Evolutionary conservation across 30 jellyfish, hydroid and myxozoan species (phyloP).

Genomic region (Turritopsis dohrnii): DNA sequence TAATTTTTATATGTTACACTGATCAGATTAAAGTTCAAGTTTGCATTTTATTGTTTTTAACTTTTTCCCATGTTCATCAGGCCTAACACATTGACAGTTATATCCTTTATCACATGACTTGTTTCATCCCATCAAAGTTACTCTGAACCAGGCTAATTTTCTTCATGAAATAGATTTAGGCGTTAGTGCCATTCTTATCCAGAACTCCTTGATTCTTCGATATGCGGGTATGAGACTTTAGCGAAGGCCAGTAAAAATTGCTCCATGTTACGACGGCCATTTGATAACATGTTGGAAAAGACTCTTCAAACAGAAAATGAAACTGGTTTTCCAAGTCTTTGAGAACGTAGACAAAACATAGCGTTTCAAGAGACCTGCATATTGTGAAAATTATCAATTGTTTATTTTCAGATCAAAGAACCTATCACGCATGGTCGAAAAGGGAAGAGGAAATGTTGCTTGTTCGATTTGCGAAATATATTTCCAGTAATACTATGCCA

Average conservation of each 20-base stretch:
- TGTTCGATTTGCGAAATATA: constrained; percentile 15
- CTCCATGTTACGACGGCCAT: not conserved
- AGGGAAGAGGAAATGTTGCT: constrained; percentile 5
- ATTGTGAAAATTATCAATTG: not conserved
- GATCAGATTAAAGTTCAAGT: not conserved
- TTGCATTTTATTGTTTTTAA: not conserved
- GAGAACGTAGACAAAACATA: too few species aligned
- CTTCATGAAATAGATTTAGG: not conserved
- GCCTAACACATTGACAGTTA: not conserved
- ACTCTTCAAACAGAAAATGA: not conserved
- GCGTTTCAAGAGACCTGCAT: not conserved
- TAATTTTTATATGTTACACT: not conserved
- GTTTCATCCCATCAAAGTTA: not conserved
- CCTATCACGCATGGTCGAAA: constrained; percentile 9
- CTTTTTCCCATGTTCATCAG: not conserved
- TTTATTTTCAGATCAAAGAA: constrained; percentile 7
- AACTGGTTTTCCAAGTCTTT: not conserved
- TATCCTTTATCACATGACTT: not conserved
- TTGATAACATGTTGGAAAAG: not conserved
- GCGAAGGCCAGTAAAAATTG: not conserved
- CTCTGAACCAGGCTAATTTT: not conserved
- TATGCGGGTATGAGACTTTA: not conserved
- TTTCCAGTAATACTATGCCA: constrained; percentile 6
- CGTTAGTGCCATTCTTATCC: not conserved
- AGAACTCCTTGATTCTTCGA: not conserved